Conservation (phyloP, 2,888 invertebrate genomes). For the Thymelicus acteon region DNA sequence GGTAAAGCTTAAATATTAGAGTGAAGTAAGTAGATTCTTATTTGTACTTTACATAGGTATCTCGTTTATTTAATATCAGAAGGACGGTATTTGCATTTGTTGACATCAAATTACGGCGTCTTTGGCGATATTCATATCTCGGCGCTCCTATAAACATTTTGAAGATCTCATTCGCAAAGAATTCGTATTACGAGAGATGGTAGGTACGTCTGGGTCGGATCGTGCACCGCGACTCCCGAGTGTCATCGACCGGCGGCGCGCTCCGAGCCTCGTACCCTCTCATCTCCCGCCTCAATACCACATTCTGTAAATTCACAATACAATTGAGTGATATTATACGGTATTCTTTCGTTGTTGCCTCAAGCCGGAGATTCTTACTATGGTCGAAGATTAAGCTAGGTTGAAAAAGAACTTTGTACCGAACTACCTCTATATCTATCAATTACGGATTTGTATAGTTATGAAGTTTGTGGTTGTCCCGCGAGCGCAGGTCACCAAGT, state of each 20-base stretch:
- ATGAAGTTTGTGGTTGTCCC: too few species aligned
- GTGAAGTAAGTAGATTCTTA: too few species aligned
- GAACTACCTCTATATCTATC: too few species aligned
- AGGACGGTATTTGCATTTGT: slow-evolving; percentile 4
- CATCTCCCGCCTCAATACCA: background rate
- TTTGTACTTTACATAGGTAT: background rate
- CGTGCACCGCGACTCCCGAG: background rate
- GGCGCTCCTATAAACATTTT: slow-evolving; percentile 6
- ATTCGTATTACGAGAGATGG: slow-evolving; percentile 8
- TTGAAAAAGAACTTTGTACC: too few species aligned
- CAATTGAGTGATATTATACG: background rate
- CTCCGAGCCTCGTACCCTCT: background rate
- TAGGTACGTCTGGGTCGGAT: background rate
- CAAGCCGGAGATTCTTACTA: background rate
- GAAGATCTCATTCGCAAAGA: slow-evolving; percentile 7
- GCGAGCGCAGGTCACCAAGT: too few species aligned
- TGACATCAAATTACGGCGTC: slow-evolving; percentile 4
- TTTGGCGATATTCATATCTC: slow-evolving; percentile 14
- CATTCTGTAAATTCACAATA: slow-evolving; percentile 10
- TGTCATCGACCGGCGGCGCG: background rate
- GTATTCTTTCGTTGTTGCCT: background rate
- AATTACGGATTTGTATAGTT: too few species aligned
- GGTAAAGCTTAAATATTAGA: too few species aligned
- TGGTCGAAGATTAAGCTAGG: too few species aligned
- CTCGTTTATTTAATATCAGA: background rate